Evolutionary conservation across 2,113 vertebrate species (phyloP).

Genomic region (Nettapus auritus): DNA sequence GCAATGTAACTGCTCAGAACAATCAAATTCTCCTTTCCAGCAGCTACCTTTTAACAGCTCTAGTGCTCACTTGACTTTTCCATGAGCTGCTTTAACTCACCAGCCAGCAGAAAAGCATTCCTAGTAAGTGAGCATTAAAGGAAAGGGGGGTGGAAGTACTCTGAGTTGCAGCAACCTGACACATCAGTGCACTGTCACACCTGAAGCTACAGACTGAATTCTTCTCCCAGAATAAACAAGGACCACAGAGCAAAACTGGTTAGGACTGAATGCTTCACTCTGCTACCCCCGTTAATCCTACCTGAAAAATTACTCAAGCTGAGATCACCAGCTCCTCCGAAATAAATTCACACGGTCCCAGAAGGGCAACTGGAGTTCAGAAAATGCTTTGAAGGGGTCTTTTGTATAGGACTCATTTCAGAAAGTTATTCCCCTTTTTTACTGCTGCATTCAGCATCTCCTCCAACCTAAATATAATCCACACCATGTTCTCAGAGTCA

Average conservation of each 20-base stretch:
- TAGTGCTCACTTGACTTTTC: background rate
- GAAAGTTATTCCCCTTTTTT: background rate
- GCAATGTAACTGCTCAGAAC: background rate
- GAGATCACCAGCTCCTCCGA: background rate
- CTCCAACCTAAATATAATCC: background rate
- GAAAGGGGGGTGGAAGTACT: background rate
- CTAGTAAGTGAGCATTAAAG: background rate
- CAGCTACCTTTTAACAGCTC: background rate
- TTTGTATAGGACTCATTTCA: background rate
- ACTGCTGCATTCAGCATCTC: background rate
- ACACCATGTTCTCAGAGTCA: background rate
- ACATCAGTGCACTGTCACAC: background rate
- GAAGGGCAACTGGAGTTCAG: background rate
- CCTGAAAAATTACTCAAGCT: background rate
- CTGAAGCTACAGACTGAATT: background rate
- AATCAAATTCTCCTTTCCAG: background rate
- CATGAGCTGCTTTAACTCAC: background rate
- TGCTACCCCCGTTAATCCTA: background rate
- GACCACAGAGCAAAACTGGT: background rate
- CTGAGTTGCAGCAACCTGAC: background rate
- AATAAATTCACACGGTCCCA: background rate
- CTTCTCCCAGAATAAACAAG: background rate
- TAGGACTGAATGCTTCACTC: background rate
- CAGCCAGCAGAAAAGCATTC: background rate
- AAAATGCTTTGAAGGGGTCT: background rate